phyloP scores from a whole-genome alignment of 2,888 invertebrate species.

The Exocentrus adspersus region DNA sequence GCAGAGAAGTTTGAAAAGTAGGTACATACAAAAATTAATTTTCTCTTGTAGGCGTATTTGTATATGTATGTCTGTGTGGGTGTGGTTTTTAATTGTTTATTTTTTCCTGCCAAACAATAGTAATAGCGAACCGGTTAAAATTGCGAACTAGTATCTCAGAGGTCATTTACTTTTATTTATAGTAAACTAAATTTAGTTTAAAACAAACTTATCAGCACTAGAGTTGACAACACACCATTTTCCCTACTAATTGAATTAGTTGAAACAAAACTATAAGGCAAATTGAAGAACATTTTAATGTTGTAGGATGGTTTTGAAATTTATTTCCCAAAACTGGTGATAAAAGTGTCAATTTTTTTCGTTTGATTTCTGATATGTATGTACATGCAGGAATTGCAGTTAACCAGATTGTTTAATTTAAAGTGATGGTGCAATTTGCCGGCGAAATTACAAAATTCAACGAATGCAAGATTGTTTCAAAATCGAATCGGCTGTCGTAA shows the following conservation, averaged over 20 bases:
- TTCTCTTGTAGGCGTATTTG: not conserved
- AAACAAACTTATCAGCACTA: too few species aligned
- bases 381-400: too few species aligned
- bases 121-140: conserved; percentile 1
- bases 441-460: not conserved
- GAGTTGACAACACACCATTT: too few species aligned
- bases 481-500: not conserved
- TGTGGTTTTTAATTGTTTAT: conserved; percentile 10
- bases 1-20: not conserved
- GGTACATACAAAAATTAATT: not conserved
- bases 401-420: not conserved
- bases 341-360: too few species aligned
- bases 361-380: too few species aligned
- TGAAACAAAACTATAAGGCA: too few species aligned
- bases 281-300: too few species aligned
- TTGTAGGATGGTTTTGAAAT: too few species aligned
- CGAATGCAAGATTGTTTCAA: not conserved
- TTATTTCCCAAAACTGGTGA: too few species aligned
- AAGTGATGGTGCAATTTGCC: not conserved
- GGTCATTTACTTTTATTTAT: conserved; percentile 1
- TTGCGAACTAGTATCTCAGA: not conserved
- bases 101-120: not conserved
- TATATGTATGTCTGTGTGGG: conserved; percentile 6
- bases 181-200: too few species aligned
- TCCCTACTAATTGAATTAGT: too few species aligned